Evolutionary conservation across 2,888 invertebrate genomes (phyloP).

Genomic region (Barypeithes pellucidus): DNA sequence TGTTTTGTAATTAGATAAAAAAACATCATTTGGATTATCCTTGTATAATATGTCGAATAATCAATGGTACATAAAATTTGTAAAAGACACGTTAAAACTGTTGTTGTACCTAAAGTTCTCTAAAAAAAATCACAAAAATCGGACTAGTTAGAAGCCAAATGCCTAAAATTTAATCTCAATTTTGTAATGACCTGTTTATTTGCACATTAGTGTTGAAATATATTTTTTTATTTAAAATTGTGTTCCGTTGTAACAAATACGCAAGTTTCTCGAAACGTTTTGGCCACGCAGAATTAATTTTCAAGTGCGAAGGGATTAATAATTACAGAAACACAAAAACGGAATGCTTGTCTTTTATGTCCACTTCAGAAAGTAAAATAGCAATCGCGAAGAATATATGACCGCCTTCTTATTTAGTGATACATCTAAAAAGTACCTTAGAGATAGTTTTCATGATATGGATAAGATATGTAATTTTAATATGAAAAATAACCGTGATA

Average conservation of each 20-base stretch:
- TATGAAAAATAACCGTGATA: background rate
- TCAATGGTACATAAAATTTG: no score
- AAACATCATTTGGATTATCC: no score
- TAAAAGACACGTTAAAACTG: no score
- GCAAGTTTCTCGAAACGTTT: conserved; percentile 17
- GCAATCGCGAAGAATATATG: conserved; percentile 4
- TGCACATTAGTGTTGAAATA: no score
- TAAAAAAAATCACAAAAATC: no score
- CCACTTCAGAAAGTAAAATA: conserved; percentile 21
- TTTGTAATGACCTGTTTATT: no score
- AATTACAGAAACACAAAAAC: conserved; percentile 50
- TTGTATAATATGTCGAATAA: no score
- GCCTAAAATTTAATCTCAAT: no score
- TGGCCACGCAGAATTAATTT: conserved; percentile 50
- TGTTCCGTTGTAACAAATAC: conserved; percentile 43
- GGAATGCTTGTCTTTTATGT: conserved; percentile 43
- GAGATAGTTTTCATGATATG: conserved; percentile 57
- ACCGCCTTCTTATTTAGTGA: conserved; percentile 1
- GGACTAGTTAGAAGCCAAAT: no score
- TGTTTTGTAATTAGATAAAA: no score
- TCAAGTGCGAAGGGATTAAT: conserved; percentile 26
- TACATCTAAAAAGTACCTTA: conserved; percentile 16
- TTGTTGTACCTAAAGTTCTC: no score
- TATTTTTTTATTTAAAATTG: conserved; percentile 31
- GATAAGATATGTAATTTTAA: conserved; percentile 60